Percentiles rank a stretch among this genome's conserved stretches.
Conservation (phyloP, 64 coral and sea anemone genomes). For the Actinia tenebrosa region DNA sequence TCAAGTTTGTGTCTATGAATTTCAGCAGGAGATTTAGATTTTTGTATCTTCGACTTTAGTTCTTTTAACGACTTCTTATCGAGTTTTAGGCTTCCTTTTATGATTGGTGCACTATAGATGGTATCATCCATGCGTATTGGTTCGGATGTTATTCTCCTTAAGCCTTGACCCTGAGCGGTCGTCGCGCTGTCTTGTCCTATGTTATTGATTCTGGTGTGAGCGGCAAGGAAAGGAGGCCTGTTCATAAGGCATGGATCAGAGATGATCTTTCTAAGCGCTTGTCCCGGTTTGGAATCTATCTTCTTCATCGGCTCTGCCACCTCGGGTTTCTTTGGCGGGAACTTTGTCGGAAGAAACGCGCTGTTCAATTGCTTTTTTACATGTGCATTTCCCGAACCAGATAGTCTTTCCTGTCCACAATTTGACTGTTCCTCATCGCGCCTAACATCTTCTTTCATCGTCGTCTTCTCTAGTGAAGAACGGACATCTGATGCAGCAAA, state of each 20-base stretch:
- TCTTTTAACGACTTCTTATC: neutral
- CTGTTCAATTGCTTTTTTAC: neutral
- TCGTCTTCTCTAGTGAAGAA: neutral
- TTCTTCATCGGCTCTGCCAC: neutral
- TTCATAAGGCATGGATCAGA: neutral
- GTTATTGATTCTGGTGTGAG: neutral
- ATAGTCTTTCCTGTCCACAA: neutral
- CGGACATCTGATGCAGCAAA: neutral
- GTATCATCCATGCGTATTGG: neutral
- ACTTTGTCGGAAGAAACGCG: neutral
- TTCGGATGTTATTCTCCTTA: neutral
- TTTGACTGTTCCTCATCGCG: neutral
- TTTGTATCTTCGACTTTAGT: neutral
- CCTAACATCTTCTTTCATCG: neutral
- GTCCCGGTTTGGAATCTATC: neutral
- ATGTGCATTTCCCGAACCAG: neutral
- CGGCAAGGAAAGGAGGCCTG: neutral
- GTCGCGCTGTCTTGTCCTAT: neutral
- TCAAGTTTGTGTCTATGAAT: too few relatives aligned
- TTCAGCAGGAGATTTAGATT: neutral
- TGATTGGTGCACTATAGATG: neutral
- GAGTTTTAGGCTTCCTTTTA: neutral
- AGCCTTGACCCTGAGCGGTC: neutral
- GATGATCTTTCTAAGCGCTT: conserved; percentile 2
- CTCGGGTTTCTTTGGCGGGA: neutral